Percentiles rank a stretch among this genome's conserved stretches.
phyloP scores from a whole-genome alignment of 2,888 invertebrate species.

The Sturmia bella region DNA sequence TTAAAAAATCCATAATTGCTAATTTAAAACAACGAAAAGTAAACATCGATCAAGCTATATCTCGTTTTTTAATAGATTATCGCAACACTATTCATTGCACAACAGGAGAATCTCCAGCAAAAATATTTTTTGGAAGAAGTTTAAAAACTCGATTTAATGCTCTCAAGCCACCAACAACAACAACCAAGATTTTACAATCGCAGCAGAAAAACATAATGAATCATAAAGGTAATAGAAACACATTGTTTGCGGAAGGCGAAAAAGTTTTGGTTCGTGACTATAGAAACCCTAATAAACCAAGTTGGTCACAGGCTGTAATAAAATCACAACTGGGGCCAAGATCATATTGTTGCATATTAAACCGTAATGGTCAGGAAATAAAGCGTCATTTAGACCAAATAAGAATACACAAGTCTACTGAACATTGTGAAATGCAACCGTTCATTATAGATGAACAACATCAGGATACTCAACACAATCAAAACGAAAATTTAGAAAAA shows the following conservation, averaged over 20 bases:
- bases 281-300: slow-evolving; percentile 61
- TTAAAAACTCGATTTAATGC: slow-evolving; percentile 27
- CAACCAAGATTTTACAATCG: slow-evolving; percentile 45
- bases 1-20: not conserved
- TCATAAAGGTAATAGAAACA: slow-evolving; percentile 60
- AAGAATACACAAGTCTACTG: not conserved
- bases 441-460: slow-evolving; percentile 16
- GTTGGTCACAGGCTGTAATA: slow-evolving; percentile 63
- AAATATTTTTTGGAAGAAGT: not conserved
- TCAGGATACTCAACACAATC: not conserved
- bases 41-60: not conserved
- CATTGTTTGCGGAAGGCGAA: slow-evolving; percentile 52
- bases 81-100: not conserved
- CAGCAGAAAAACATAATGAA: slow-evolving; percentile 46
- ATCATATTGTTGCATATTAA: slow-evolving; percentile 14
- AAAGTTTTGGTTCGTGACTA: slow-evolving; percentile 63
- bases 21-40: not conserved
- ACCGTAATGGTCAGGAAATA: slow-evolving; percentile 6
- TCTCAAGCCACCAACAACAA: slow-evolving; percentile 55
- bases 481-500: not conserved
- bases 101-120: not conserved
- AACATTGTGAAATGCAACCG: slow-evolving; percentile 35
- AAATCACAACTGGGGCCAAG: slow-evolving; percentile 54
- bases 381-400: slow-evolving; percentile 33
- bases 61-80: not conserved